Evolutionary conservation across 2,113 vertebrate species (phyloP), one percentile per base, ranked within the genome.

Genomic region (Melanerpes formicivorus): DNA sequence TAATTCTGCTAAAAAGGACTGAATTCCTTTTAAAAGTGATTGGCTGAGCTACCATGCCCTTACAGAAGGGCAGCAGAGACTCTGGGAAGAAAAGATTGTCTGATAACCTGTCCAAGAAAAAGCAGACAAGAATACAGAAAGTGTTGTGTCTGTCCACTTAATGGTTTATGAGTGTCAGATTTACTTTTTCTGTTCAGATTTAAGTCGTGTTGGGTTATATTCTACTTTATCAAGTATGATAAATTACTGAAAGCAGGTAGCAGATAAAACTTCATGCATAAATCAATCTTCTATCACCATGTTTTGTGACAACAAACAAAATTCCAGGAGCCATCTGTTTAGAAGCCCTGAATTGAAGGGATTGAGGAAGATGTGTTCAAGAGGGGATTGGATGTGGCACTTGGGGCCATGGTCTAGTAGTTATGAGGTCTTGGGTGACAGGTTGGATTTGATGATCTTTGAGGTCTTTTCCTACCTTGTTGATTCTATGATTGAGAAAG

Each of bases 11-110:
- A 75, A 75, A 91, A 91, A 42, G 56, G 23, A 58, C 65, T 59
- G 63, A 58, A 65, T 90, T 86, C 30, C 59, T 92, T 88, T 64
- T 63, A 62, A 88, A 91, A 90, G 71, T 62, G 18, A 74, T 80
- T 44, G 46, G 73, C 69, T 91, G 37, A 87, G 40, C 75, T 69
- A 67, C 52, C 74, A 44, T 63, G 85, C 27, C 46, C n/a, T 48
- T 85, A 66, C 0, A 0, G 72, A 92, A 87, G 63, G 74, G 29
- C 55, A 73, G 52, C 12, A 42, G 6, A 84, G 42, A 74, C 90
- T 25, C 48, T 13, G 56, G 64, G 46, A 71, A 78, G 56, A 85
- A 94, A 93, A 72, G 42, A 22, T 52, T 62, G 22, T 46, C 5
- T 81, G 92, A 42, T 19, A 90, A 88, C 27, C 42, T 52, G 22